phyloP scores from a whole-genome alignment of 2,888 invertebrate species.

The Smittia sp. region DNA sequence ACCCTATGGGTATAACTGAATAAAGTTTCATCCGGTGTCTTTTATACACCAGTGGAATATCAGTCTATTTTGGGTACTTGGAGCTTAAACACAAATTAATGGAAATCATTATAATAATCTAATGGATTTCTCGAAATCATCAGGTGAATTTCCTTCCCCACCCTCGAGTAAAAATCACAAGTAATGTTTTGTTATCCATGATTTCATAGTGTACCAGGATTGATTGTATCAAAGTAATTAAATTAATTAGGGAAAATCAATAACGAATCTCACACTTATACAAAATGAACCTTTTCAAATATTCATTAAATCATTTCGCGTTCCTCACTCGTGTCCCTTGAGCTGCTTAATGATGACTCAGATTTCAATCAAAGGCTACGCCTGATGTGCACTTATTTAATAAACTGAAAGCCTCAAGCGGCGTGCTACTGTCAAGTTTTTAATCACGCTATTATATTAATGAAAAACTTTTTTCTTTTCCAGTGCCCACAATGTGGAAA shows the following conservation, averaged over 20 bases:
- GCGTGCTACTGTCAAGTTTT: background rate
- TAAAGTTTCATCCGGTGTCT: no score
- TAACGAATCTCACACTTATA: background rate
- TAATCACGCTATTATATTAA: background rate
- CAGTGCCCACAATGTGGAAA: slow-evolving; percentile 31
- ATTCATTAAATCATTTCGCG: background rate
- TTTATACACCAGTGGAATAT: no score
- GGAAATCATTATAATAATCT: no score
- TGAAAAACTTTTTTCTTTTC: background rate
- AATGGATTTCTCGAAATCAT: no score
- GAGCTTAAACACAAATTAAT: no score
- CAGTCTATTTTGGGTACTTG: no score
- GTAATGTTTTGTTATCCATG: background rate
- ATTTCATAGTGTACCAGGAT: background rate
- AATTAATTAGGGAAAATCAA: slow-evolving; percentile 3
- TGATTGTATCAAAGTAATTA: background rate
- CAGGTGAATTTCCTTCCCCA: no score
- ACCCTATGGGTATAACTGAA: no score
- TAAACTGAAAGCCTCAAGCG: background rate
- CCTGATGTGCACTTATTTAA: background rate
- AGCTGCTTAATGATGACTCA: slow-evolving; percentile 3
- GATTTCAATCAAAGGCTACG: background rate
- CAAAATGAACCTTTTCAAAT: background rate
- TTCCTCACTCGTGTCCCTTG: background rate
- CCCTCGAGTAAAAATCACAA: no score